Conservation (phyloP, 2,113 vertebrate genomes). For the Cephalopholis sonnerati region DNA sequence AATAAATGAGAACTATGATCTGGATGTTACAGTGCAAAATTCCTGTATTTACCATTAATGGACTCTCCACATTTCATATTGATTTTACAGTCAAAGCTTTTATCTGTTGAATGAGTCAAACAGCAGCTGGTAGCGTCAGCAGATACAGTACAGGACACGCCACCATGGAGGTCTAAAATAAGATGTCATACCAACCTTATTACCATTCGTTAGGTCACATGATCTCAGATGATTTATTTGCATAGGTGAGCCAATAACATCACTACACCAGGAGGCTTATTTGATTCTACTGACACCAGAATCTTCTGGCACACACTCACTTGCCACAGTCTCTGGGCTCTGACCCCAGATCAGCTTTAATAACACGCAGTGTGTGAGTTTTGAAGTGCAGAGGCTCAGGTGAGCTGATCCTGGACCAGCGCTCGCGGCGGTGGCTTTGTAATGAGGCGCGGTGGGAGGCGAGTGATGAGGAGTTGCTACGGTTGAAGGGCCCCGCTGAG, state of each 20-base stretch:
- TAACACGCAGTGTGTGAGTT: slow-evolving; percentile 52
- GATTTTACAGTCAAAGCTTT: slow-evolving; percentile 10
- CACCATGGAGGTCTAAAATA: not conserved
- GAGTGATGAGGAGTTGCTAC: slow-evolving; percentile 64
- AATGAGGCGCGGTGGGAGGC: slow-evolving; percentile 70
- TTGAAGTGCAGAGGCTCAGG: slow-evolving; percentile 36
- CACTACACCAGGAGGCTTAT: slow-evolving; percentile 22
- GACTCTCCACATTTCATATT: not conserved
- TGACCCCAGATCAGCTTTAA: slow-evolving; percentile 67
- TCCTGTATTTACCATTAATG: not conserved
- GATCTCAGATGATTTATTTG: slow-evolving; percentile 9
- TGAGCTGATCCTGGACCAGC: slow-evolving; percentile 71
- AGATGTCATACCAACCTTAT: slow-evolving; percentile 8
- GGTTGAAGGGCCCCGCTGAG: slow-evolving; percentile 62
- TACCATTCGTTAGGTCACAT: slow-evolving; percentile 18
- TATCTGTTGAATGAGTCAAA: not conserved
- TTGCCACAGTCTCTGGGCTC: slow-evolving; percentile 22
- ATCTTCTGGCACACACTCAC: slow-evolving; percentile 36
- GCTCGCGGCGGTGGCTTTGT: slow-evolving; percentile 47
- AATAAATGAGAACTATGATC: too few species aligned
- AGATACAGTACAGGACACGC: not conserved
- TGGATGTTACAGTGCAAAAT: not conserved
- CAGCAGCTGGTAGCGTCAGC: not conserved
- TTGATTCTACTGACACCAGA: slow-evolving; percentile 45
- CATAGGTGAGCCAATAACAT: slow-evolving; percentile 45